These are phyloP conservation scores for Biston stratarius DNA, from an alignment of 2,888 invertebrate genomes.

Conservation along the genomic window DNA sequence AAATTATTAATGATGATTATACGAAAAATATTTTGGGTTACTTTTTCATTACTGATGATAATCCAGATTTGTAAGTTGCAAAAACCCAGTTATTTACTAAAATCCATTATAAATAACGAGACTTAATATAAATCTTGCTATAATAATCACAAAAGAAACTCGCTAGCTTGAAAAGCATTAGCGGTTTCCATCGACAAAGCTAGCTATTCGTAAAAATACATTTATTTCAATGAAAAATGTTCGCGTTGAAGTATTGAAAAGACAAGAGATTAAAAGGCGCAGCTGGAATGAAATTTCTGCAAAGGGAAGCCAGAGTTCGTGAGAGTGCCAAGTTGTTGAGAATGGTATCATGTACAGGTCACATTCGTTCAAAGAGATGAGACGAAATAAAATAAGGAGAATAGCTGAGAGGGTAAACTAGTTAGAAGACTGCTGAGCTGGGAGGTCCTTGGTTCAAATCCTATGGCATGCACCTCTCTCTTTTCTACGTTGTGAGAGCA, in stretches of 20 bases:
- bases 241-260: slow-evolving; percentile 19
- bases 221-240: slow-evolving; percentile 28
- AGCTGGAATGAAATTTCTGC: slow-evolving; percentile 19
- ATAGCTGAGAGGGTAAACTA: background rate
- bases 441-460: background rate
- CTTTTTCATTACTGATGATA: background rate
- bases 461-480: too few relatives aligned
- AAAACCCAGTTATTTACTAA: background rate
- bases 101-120: slow-evolving; percentile 20
- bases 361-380: slow-evolving; percentile 1
- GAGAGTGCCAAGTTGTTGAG: slow-evolving; percentile 14
- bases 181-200: slow-evolving; percentile 42
- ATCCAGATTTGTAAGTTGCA: background rate
- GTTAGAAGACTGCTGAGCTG: background rate
- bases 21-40: background rate
- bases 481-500: too few relatives aligned
- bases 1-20: too few relatives aligned
- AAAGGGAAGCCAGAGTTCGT: slow-evolving; percentile 8
- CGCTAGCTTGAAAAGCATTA: slow-evolving; percentile 48
- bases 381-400: background rate
- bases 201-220: slow-evolving; percentile 37
- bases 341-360: slow-evolving; percentile 13
- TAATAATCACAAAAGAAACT: slow-evolving; percentile 48
- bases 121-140: slow-evolving; percentile 23
- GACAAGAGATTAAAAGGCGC: slow-evolving; percentile 22